Percentiles rank a stretch among this genome's conserved stretches.
Conservation (phyloP, 2,113 vertebrate species). For the Chaetorhynchus papuensis region DNA sequence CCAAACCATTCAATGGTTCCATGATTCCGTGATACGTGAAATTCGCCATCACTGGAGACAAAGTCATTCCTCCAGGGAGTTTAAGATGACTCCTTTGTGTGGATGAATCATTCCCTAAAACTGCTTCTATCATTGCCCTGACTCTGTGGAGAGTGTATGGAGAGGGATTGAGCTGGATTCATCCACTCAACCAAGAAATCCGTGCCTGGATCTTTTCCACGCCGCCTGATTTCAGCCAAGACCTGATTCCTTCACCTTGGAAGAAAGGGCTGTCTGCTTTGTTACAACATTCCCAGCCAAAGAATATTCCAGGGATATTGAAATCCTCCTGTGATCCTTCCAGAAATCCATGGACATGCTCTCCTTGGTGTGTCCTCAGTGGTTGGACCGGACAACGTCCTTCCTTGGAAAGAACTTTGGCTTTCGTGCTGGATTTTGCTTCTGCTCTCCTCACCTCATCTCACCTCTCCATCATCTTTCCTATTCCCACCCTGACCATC, state of each 20-base stretch:
- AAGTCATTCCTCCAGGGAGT: background rate
- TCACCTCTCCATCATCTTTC: background rate
- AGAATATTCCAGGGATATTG: background rate
- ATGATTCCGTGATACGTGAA: background rate
- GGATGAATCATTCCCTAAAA: background rate
- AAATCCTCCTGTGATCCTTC: background rate
- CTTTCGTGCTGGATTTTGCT: background rate
- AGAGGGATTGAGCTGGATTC: background rate
- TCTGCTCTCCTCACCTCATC: background rate
- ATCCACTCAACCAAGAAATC: background rate
- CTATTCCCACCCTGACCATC: no score
- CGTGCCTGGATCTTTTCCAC: rapidly evolving
- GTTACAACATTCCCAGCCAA: background rate
- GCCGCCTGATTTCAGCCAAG: background rate
- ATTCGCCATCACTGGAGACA: background rate
- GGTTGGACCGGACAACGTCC: background rate
- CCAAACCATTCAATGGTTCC: background rate
- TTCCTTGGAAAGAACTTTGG: background rate
- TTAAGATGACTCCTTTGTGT: background rate
- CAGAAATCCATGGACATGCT: background rate
- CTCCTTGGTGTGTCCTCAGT: rapidly evolving
- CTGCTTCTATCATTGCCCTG: background rate
- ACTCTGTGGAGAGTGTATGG: background rate
- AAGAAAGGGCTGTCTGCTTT: rapidly evolving
- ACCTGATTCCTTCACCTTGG: background rate